Base-by-base conservation (phyloP, 2,113 vertebrate genomes). In the Sinocyclocheilus maitianheensis region DNA sequence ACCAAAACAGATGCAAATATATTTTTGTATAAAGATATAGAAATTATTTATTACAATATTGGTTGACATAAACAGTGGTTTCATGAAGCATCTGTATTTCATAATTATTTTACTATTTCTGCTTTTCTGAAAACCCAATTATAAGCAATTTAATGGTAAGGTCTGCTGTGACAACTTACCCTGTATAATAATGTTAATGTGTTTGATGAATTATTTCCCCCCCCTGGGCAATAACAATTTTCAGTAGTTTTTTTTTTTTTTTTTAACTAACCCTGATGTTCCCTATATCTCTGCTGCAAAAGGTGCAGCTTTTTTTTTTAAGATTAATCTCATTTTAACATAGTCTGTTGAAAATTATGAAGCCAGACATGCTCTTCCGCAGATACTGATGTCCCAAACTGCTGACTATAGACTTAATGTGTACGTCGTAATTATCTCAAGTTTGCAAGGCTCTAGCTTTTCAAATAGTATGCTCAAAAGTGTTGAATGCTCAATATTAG, bases 371-470 rank as follows among this genome's bases (percentile, higher is more conserved):
- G 74, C 7, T 53, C 16, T 6, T 77, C 24, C 6, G 24, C 26
- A 55, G 75, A 30, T 77, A 53, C 76, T 34, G 76, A 60, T 60
- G 53, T 79, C 30, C 53, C 26, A 30, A 40, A 60, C 53, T 79
- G 77, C 77, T 79, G 77, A 79, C 77, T 37, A 37, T 58, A 60
- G 77, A 40, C 13, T 1, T 60, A 55, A 80, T 80, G 77, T 80
- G 77, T 80, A 80, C 55, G 43, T 62, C 55, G 43, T 62, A 43
- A 80, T 80, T 80, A 62, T 62, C 55, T 63, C 37, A n/a, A 80
- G 58, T 80, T 63, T n/a, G 58, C 77, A 79, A 60, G 20, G 30
- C 53, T 24, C 18, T 1, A 60, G 18, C 34, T 58, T 60, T 53
- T 77, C 8, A 55, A 51, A 26, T 53, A 22, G 26, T 60, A 30